Percentiles rank a stretch among this genome's conserved stretches.
These are phyloP conservation scores for Cyprinus carpio DNA, from an alignment of 2,113 vertebrate genomes.

Conservation along the genomic window DNA sequence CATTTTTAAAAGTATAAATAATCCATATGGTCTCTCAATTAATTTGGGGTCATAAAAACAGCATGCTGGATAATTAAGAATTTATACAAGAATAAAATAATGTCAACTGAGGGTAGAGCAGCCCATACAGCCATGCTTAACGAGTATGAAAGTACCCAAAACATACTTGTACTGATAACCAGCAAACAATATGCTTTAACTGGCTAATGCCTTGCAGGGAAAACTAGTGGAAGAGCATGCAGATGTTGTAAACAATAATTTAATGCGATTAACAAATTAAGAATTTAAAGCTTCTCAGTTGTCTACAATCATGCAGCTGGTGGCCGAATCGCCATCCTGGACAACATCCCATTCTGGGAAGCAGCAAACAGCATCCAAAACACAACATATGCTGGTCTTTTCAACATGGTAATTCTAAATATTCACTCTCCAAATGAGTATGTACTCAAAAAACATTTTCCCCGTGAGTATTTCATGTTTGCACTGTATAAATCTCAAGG, in stretches of 20 bases:
- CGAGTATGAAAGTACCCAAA: not conserved
- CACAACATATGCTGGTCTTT: conserved; percentile 18
- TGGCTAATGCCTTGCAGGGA: not conserved
- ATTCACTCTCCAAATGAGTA: not conserved
- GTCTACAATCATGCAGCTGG: not conserved
- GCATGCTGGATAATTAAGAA: not conserved
- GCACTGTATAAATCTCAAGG: conserved; percentile 1
- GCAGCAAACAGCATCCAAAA: conserved; percentile 7
- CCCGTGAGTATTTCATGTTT: not conserved
- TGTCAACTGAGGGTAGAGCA: not conserved
- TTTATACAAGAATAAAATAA: not conserved
- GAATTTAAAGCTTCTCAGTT: not conserved
- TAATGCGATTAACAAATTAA: not conserved
- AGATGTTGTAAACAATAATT: no score
- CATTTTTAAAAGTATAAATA: not conserved
- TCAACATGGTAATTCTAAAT: not conserved
- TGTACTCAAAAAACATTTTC: not conserved
- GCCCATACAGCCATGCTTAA: not conserved
- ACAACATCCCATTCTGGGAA: not conserved
- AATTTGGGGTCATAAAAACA: not conserved
- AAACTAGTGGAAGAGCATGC: not conserved
- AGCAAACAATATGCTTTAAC: not conserved
- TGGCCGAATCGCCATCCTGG: not conserved
- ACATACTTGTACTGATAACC: not conserved
- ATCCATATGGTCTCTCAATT: conserved; percentile 8